Base-by-base conservation (phyloP, 2,797 vertebrate genomes). In the Emys orbicularis region DNA sequence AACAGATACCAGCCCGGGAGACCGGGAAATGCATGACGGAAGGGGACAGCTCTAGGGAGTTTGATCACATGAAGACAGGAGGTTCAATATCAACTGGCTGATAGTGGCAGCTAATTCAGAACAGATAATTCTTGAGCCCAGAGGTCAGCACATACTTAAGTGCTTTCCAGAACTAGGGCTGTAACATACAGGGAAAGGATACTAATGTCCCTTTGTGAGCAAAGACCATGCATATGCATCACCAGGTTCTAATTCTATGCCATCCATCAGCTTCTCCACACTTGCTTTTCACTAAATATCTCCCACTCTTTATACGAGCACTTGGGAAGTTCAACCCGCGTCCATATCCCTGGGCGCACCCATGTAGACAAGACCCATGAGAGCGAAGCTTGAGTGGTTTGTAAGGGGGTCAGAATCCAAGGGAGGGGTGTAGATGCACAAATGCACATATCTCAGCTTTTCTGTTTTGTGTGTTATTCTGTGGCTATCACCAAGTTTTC, bases 271-370 rank as follows among this genome's bases (percentile, higher is more conserved):
- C 50, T 90, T 54, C 19, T 80, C 23, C 72, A 1, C 0, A 0
- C 81, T 76, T 34, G 53, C 25, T 1, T 77, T 68, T 49, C 6
- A 1, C 25, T 54, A 0, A 4, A 1, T 81, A 84, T 79, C 31
- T 86, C 37, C 59, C 0, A 0, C 54, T 57, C 37, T 81, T 65
- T 84, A 29, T 1, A 0, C 5, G 10, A 10, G 21, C 31, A 47
- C 23, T n/a, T 0, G 41, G 34, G n/a, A 16, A 8, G 1, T 23
- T 72, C 81, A 8, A 80, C 44, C 77, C 0, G 0, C 27, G 52
- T n/a, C 68, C 4, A 19, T 0, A 6, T 3, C 6, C 3, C 9
- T 23, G 19, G 37, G 37, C 25, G 6, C 37, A 25, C 68, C 21
- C 3, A 1, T 37, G 21, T 44, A 74, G 8, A 25, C 1, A 44